A percentile compares a stretch with the other conserved stretches of the same genome.
Evolutionary conservation across 2,113 vertebrate species (phyloP).

Genomic region (Actenoides lindsayi): DNA sequence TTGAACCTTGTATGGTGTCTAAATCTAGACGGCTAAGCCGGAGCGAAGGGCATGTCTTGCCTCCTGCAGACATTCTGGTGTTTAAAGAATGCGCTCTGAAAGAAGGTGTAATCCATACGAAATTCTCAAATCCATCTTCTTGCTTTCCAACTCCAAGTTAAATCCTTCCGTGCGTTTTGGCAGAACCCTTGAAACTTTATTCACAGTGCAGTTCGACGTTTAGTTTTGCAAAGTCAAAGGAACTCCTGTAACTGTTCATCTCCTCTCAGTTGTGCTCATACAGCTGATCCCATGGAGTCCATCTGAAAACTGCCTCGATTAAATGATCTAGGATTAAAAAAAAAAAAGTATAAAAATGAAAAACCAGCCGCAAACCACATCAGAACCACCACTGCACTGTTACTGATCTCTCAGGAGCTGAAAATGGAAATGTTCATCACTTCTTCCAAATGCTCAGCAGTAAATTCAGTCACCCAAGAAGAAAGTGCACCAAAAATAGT

Average conservation of each 20-base stretch:
- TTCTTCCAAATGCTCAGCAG: neutral
- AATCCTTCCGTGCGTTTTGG: neutral
- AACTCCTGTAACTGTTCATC: neutral
- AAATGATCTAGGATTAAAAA: neutral
- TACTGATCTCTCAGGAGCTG: neutral
- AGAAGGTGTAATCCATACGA: neutral
- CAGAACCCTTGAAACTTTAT: neutral
- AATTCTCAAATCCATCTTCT: neutral
- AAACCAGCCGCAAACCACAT: neutral
- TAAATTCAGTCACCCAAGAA: neutral
- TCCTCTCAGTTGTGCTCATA: neutral
- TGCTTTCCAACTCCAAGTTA: neutral
- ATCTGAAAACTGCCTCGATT: neutral
- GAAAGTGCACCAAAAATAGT: neutral
- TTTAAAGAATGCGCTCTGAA: neutral
- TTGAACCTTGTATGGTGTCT: neutral
- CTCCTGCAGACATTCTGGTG: neutral
- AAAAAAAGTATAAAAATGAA: fast-evolving
- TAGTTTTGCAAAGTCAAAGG: neutral
- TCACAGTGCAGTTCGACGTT: neutral
- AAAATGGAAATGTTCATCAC: neutral
- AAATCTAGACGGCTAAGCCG: neutral
- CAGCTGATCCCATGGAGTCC: neutral
- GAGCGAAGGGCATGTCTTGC: neutral
- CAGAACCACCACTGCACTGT: too few relatives aligned